Evolutionary conservation across 2,888 invertebrate species (phyloP).

Genomic region (Ypsolopha sequella): DNA sequence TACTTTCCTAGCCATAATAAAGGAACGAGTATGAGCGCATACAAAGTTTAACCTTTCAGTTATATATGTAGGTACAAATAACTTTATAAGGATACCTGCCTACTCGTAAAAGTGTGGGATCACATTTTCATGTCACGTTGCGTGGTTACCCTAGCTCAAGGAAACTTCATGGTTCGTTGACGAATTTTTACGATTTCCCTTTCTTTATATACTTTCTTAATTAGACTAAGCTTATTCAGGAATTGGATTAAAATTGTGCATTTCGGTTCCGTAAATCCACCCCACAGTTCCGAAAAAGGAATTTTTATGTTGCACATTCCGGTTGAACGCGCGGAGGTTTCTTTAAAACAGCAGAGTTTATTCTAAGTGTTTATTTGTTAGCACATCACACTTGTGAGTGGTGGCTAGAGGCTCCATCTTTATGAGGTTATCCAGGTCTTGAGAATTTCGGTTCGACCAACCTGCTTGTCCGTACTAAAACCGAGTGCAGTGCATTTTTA

Average conservation of each 20-base stretch:
- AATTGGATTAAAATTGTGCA: not conserved
- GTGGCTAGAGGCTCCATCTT: conserved; percentile 16
- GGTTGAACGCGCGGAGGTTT: not conserved
- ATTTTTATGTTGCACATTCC: not conserved
- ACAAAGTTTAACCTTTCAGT: too few relatives aligned
- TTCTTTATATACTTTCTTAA: conserved; percentile 15
- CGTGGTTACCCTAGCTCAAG: not conserved
- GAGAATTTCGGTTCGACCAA: conserved; percentile 54
- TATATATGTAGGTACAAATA: too few relatives aligned
- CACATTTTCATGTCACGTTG: not conserved
- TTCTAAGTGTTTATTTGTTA: conserved; percentile 1
- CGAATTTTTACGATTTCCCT: conserved; percentile 41
- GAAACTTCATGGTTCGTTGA: conserved; percentile 32
- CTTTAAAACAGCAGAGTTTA: not conserved
- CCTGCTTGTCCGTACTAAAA: conserved; percentile 62
- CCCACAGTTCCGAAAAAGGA: too few relatives aligned
- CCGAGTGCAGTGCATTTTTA: conserved; percentile 67
- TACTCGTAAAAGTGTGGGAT: not conserved
- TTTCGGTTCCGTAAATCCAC: too few relatives aligned
- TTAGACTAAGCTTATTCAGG: not conserved
- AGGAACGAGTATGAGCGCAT: too few relatives aligned
- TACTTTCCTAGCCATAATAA: too few relatives aligned
- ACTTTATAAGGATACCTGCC: too few relatives aligned
- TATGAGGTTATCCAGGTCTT: conserved; percentile 49
- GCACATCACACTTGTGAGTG: not conserved